Evolutionary conservation across 1,140 invertebrate genomes (phyloP), one percentile per base, ranked within the genome.

Genomic region (Diorhabda carinulata): DNA sequence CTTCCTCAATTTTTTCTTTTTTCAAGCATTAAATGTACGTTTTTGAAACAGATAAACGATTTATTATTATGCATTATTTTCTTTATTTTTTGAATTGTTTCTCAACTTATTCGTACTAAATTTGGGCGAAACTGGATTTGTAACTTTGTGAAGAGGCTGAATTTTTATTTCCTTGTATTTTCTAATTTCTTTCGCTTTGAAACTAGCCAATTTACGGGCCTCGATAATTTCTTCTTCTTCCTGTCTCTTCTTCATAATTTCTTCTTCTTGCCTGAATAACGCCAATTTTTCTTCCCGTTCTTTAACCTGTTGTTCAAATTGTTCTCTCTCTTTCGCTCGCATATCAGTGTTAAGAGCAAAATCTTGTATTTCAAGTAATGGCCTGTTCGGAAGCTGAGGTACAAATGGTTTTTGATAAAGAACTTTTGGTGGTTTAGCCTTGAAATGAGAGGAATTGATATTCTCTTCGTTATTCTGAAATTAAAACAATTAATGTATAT

Each of bases 391-490:
- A 65, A 72, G 80, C 61, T 80, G 77, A 4, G 86, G 84, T 56
- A 82, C 74, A 77, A 86, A 87, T 4, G 86, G 85, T 67, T 83
- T 78, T 70, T 83, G 81, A n/a, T 82, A 71, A 2, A 86, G 68
- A 10, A 86, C 83, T 4, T 68, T 76, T n/a, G 82, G 74, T 5
- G 82, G 81, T 61, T 79, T 75, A 3, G 86, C 86, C 72, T 82
- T 82, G 74, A 87, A 87, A 78, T 71, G 64, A 40, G 43, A 43
- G 8, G 43, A 8, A 8, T 52, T 62, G 3, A 61, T 43, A 44
- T 42, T 70, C 43, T 70, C 70, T 43, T 69, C 58, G 8, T 67
- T 58, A 47, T 72, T 70, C 72, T 73, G 64, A 9, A 73, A 59
- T 25, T 25, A 25, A 25, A 25, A 25, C 25, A 25, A 25, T 25